Conservation (phyloP, 1,140 invertebrate species). For the Meloidogyne chitwoodi region DNA sequence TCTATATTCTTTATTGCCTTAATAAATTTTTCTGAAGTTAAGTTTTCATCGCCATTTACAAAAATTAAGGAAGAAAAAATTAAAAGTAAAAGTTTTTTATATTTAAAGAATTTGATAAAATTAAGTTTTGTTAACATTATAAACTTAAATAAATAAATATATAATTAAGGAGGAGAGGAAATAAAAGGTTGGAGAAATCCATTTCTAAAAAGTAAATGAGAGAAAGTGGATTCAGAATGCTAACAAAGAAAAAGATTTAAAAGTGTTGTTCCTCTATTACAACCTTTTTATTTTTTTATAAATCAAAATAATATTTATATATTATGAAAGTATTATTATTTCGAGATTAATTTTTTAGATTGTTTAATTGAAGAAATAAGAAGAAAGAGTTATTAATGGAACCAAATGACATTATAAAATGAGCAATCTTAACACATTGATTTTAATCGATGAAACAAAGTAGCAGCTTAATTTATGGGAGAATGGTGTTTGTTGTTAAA, state of each 20-base stretch:
- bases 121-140: background rate
- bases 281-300: no score
- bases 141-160: no score
- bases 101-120: background rate
- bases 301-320: background rate
- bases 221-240: no score
- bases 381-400: background rate
- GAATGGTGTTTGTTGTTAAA: background rate
- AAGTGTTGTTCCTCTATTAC: no score
- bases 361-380: background rate
- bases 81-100: background rate
- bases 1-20: background rate
- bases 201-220: no score
- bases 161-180: no score
- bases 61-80: background rate
- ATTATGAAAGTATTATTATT: background rate
- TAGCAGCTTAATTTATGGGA: background rate
- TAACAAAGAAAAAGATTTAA: no score
- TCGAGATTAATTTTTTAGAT: background rate
- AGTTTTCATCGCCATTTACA: background rate
- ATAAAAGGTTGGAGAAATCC: no score
- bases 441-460: background rate
- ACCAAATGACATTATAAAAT: background rate
- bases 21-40: background rate
- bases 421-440: background rate